Base-by-base conservation (phyloP, 2,797 vertebrate species). In the Sternarchorhynchus goeldii region DNA sequence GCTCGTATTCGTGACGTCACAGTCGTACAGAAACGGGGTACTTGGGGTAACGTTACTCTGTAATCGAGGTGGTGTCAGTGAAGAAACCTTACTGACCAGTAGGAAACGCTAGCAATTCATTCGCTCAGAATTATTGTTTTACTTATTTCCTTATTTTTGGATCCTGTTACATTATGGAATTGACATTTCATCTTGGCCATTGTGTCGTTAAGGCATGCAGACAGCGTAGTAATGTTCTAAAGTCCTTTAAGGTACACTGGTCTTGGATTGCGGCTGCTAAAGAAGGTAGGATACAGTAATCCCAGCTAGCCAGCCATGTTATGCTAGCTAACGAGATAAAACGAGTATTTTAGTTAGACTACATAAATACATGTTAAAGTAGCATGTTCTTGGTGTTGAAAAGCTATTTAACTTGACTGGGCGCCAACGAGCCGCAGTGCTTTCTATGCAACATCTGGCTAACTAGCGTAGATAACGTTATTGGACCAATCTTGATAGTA, bases 181-280 rank as follows among this genome's bases (percentile, higher is more conserved):
- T 58, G 62, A 32, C 45, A 58, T 71, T 32, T 53, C 55, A 17
- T 32, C 18, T 25, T 12, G 10, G 14, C 2, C 57, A 34, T 41
- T 12, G 2, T 0, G 55, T 29, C 14, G 12, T 0, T 55, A 67
- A 60, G 73, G 25, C 56, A 1, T 76, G 34, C 64, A 58, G 58
- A 36, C 58, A 18, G 21, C 16, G 63, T 65, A 25, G 32, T 53
- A n/a, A 57, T 57, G 59, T 66, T 41, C 10, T 36, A 17, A 74
- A 64, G 76, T 60, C 39, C 60, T 68, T 6, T 39, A 56, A 45
- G 69, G 65, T 7, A 34, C 41, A n/a, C 64, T 50, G 60, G 55
- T 55, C 60, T 64, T 73, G 78, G 78, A 56, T 64, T 62, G 45
- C 79, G 25, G 76, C 76, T 62, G 79, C 84, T 59, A 70, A 76